Conservation (phyloP, 1,140 invertebrate genomes). For the Metopolophium dirhodum region DNA sequence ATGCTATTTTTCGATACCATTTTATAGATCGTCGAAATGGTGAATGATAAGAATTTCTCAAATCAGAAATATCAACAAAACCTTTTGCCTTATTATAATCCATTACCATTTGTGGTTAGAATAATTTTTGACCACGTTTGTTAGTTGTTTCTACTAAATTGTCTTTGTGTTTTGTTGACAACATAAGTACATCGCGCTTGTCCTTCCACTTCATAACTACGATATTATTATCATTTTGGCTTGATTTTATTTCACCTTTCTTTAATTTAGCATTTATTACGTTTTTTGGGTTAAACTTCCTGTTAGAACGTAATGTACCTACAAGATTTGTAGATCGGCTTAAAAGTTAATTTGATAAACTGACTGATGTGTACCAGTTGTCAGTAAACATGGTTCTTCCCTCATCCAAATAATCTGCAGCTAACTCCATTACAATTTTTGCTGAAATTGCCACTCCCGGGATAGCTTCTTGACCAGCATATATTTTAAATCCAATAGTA, state of each 20-base stretch:
- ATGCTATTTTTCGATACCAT: too few relatives aligned
- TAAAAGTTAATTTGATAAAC: conserved; percentile 61
- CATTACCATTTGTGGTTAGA: background rate
- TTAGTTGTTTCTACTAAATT: background rate
- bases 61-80: background rate
- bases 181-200: conserved; percentile 62
- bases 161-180: conserved; percentile 62
- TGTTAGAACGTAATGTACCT: conserved; percentile 63
- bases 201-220: conserved; percentile 64
- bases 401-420: conserved; percentile 59
- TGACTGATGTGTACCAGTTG: too few relatives aligned
- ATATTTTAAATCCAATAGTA: too few relatives aligned
- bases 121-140: background rate
- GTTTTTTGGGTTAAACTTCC: conserved; percentile 60
- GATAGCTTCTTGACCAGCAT: conserved; percentile 60
- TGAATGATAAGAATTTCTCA: too few relatives aligned
- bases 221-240: conserved; percentile 61
- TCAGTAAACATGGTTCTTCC: conserved; percentile 35
- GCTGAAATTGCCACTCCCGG: conserved; percentile 58
- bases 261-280: too few relatives aligned
- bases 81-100: background rate
- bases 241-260: too few relatives aligned
- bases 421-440: conserved; percentile 60
- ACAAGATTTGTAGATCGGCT: conserved; percentile 64
- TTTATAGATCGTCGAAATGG: too few relatives aligned